Evolutionary conservation across 1,140 invertebrate genomes (phyloP), one percentile per base, ranked within the genome.

Genomic region (Drosophila albomicans): DNA sequence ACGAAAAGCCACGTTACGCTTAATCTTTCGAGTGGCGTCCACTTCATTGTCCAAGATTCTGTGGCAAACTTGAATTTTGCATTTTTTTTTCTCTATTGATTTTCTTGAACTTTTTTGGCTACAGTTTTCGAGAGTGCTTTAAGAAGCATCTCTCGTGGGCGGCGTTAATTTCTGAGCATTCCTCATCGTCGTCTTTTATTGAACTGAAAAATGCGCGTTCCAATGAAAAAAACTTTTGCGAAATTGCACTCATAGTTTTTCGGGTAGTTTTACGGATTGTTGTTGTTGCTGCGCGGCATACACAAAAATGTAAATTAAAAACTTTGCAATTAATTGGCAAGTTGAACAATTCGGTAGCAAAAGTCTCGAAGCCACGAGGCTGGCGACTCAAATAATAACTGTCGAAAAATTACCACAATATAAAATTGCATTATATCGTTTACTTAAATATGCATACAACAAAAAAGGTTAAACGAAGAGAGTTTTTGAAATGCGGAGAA

Each of bases 1-100:
- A 49, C 13, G 46, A 45, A 32, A 61, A 68, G 13, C 35, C 28
- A 67, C 59, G 43, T 49, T 52, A 48, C 38, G 51, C 30, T 43
- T 13, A 20, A 25, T 49, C 51, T 48, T 30, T 32, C n/a, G 41
- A 13, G n/a, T n/a, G n/a, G 13, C 46, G 78, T 73, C 78, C 68
- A 85, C 78, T 84, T 85, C 62, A 81, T 86, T 86, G 78, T 54
- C 58, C 65, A 80, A 80, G 48, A 70, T 65, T n/a, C 38, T 41
- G 38, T 10, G 11, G 57, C 20, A 10, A 32, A 11, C 30, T 51
- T 16, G 16, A 46, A 28, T 45, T 59, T 72, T 51, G 20, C 43
- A n/a, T 56, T 32, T 62, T 61, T 61, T 52, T 1, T 51, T 61
- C 64, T 77, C 62, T 81, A 81, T 81, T 81, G 79, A 81, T 81